Percentiles rank a stretch among this genome's conserved stretches.
Conservation (phyloP, 2,113 vertebrate species). For the Scolopax mira region DNA sequence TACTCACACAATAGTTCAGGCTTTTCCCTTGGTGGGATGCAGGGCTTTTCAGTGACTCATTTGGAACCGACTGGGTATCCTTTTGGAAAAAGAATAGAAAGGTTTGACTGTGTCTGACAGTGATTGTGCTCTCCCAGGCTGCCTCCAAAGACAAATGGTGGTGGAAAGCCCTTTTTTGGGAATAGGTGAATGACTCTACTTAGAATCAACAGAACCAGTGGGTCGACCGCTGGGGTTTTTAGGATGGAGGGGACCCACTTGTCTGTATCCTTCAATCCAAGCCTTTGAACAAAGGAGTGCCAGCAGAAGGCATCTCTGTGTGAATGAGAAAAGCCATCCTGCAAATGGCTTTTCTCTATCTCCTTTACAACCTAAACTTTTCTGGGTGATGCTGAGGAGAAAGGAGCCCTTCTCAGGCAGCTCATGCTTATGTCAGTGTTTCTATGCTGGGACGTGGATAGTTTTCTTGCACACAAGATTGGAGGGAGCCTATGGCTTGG, state of each 20-base stretch:
- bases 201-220: neutral
- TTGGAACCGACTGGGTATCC: neutral
- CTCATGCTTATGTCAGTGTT: neutral
- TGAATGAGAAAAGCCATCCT: neutral
- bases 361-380: neutral
- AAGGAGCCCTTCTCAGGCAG: neutral
- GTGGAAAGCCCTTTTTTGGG: neutral
- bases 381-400: neutral
- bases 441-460: rapidly evolving
- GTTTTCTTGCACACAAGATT: rapidly evolving
- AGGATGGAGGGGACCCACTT: too few species aligned
- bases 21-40: neutral
- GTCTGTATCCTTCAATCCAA: neutral
- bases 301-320: neutral
- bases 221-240: neutral
- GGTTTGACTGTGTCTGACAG: neutral
- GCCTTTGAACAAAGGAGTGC: neutral
- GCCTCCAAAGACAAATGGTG: neutral
- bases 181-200: neutral
- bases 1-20: neutral
- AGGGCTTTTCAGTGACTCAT: neutral
- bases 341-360: neutral
- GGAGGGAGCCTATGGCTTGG: neutral
- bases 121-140: neutral
- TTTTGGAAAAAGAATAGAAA: constrained; percentile 1